A percentile compares a stretch with the other conserved stretches of the same genome.
Evolutionary conservation across 2,888 invertebrate species (phyloP).

Genomic region (Drosophila formosana): DNA sequence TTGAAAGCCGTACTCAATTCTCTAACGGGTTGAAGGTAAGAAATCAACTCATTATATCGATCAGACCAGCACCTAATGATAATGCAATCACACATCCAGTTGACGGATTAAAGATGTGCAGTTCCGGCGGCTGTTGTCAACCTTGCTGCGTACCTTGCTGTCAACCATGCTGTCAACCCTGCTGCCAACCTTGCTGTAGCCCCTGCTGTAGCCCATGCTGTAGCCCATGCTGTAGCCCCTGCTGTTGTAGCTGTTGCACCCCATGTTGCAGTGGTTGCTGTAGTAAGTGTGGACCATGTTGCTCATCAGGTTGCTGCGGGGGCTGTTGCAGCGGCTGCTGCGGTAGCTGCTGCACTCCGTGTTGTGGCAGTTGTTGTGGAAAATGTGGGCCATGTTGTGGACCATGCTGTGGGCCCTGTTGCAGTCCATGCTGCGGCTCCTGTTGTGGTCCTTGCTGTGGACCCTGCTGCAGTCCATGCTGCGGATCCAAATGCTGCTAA

Average conservation of each 20-base stretch:
- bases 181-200: slow-evolving; percentile 12
- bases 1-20: slow-evolving; percentile 52
- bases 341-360: slow-evolving; percentile 48
- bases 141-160: slow-evolving; percentile 48
- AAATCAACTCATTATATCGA: not conserved
- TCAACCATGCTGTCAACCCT: slow-evolving; percentile 31
- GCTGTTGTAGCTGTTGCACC: slow-evolving; percentile 31
- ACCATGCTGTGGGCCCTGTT: slow-evolving; percentile 41
- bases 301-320: slow-evolving; percentile 24
- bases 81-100: not conserved
- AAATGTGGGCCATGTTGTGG: slow-evolving; percentile 38
- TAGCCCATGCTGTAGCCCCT: slow-evolving; percentile 37
- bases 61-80: not conserved
- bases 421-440: slow-evolving; percentile 33
- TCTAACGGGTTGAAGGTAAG: slow-evolving; percentile 68
- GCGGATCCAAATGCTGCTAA: slow-evolving; percentile 46
- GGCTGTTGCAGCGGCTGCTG: slow-evolving; percentile 15
- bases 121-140: slow-evolving; percentile 42
- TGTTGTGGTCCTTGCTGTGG: slow-evolving; percentile 42
- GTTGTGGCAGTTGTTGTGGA: slow-evolving; percentile 42
- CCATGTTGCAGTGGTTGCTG: slow-evolving; percentile 47
- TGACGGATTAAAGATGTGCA: slow-evolving; percentile 63
- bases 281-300: slow-evolving; percentile 33
- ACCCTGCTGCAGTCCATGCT: slow-evolving; percentile 42
- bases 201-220: slow-evolving; percentile 47